Conservation (phyloP, 2,113 vertebrate species). For the Chamaetylas fuelleborni region DNA sequence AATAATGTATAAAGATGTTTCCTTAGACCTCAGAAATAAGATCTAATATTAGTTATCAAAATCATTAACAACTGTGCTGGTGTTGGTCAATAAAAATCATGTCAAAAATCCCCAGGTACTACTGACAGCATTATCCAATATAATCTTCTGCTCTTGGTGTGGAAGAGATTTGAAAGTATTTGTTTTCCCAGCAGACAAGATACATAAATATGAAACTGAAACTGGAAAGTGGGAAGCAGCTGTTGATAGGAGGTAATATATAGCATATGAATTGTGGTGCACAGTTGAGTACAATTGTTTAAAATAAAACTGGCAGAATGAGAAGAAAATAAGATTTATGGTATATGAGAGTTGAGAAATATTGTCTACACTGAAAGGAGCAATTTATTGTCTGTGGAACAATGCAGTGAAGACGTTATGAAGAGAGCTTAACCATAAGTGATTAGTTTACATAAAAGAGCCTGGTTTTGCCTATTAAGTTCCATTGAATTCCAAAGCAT, state of each 20-base stretch:
- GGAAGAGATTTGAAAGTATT: not conserved
- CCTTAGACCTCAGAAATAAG: not conserved
- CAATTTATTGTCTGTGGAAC: conserved; percentile 8
- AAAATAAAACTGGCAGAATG: conserved; percentile 26
- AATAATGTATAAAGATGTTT: not conserved
- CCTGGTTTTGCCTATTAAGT: conserved; percentile 12
- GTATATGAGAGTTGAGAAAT: not conserved
- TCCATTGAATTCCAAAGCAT: conserved; percentile 34
- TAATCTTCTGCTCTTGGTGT: not conserved
- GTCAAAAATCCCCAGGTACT: not conserved
- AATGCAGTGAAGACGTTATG: not conserved
- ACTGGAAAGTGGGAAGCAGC: not conserved
- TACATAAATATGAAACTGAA: conserved; percentile 23
- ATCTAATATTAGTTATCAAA: conserved; percentile 17
- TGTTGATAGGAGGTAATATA: not conserved
- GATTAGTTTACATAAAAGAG: conserved; percentile 34
- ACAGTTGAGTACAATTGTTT: not conserved
- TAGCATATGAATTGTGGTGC: not conserved
- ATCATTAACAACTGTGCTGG: not conserved
- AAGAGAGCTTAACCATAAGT: not conserved
- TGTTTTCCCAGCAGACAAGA: conserved; percentile 5
- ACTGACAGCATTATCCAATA: not conserved
- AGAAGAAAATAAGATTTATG: conserved; percentile 18
- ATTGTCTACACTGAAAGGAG: not conserved
- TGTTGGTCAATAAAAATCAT: not conserved